A percentile compares a stretch with the other conserved stretches of the same genome.
Conservation (phyloP, 2,797 vertebrate genomes). For the Pseudomugil tenellus region DNA sequence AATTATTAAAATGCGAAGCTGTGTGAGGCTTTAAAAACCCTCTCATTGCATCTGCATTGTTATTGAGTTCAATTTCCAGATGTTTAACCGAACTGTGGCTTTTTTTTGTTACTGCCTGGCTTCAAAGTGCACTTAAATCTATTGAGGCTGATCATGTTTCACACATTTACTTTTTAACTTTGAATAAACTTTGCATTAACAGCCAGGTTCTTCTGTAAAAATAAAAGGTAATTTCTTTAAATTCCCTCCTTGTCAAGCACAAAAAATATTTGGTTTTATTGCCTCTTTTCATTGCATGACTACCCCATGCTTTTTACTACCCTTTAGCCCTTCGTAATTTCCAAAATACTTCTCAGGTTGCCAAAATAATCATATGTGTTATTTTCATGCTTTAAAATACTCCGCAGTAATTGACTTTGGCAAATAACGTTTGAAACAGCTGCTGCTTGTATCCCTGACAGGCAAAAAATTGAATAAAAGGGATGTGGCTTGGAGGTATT, state of each 20-base stretch:
- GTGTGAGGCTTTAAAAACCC: slow-evolving; percentile 1
- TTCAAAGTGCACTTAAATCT: slow-evolving; percentile 37
- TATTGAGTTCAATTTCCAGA: slow-evolving; percentile 25
- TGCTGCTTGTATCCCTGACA: slow-evolving; percentile 44
- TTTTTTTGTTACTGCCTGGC: slow-evolving; percentile 27
- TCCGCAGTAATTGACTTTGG: slow-evolving; percentile 53
- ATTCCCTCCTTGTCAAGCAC: slow-evolving; percentile 19
- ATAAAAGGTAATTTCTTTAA: slow-evolving; percentile 26
- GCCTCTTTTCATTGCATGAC: slow-evolving; percentile 17
- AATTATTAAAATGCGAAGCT: not conserved
- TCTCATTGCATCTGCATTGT: not conserved
- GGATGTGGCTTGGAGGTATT: slow-evolving; percentile 51
- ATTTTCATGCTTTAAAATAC: slow-evolving; percentile 35
- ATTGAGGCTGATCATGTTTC: slow-evolving; percentile 45
- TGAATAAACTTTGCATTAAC: slow-evolving; percentile 23
- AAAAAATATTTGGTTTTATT: slow-evolving; percentile 39
- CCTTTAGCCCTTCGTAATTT: slow-evolving; percentile 13
- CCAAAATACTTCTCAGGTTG: slow-evolving; percentile 11
- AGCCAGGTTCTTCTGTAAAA: slow-evolving; percentile 12
- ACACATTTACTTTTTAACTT: slow-evolving; percentile 45
- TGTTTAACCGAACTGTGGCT: slow-evolving; percentile 18
- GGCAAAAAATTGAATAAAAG: slow-evolving; percentile 57
- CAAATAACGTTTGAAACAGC: slow-evolving; percentile 58
- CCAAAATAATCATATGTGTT: slow-evolving; percentile 28
- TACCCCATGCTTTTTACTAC: slow-evolving; percentile 3